A percentile compares a stretch with the other conserved stretches of the same genome.
Evolutionary conservation across 1,140 invertebrate genomes (phyloP).

Genomic region (Arctopsyche grandis): DNA sequence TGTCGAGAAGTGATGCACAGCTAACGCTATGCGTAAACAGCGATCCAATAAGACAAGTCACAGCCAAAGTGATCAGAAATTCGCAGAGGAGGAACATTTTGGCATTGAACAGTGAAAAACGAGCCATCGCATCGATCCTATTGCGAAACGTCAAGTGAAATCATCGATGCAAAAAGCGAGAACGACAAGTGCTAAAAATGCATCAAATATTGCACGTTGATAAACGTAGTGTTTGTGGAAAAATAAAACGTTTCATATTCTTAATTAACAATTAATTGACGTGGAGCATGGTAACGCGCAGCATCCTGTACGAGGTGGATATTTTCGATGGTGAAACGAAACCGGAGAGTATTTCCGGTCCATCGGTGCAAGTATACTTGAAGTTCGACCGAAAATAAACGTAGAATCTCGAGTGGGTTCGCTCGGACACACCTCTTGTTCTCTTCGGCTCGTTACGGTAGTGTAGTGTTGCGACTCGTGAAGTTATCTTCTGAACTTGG

Average conservation of each 20-base stretch:
- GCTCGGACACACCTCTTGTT: too few species aligned
- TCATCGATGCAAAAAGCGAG: conserved; percentile 15
- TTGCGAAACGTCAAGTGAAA: conserved; percentile 31
- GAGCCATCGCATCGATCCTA: conserved; percentile 30
- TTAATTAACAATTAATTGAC: too few species aligned
- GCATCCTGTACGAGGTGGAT: not conserved
- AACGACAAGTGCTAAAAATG: not conserved
- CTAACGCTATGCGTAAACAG: conserved; percentile 10
- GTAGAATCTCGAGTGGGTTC: not conserved
- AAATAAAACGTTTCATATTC: not conserved
- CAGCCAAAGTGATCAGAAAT: conserved; percentile 33
- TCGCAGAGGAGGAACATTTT: conserved; percentile 27
- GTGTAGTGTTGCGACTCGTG: conserved; percentile 12
- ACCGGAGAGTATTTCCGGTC: not conserved
- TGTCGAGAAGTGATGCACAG: conserved; percentile 11
- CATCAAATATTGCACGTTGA: too few species aligned
- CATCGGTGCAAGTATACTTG: not conserved
- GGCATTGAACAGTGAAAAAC: conserved; percentile 33
- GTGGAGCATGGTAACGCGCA: too few species aligned
- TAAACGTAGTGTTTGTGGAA: not conserved
- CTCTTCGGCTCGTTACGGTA: conserved; percentile 2
- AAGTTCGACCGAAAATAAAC: not conserved
- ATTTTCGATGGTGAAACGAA: not conserved
- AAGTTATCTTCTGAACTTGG: conserved; percentile 38
- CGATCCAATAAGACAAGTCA: conserved; percentile 24